These are phyloP conservation scores for Callospermophilus lateralis DNA, from an alignment of 2,113 vertebrate genomes.

Conservation along the genomic window DNA sequence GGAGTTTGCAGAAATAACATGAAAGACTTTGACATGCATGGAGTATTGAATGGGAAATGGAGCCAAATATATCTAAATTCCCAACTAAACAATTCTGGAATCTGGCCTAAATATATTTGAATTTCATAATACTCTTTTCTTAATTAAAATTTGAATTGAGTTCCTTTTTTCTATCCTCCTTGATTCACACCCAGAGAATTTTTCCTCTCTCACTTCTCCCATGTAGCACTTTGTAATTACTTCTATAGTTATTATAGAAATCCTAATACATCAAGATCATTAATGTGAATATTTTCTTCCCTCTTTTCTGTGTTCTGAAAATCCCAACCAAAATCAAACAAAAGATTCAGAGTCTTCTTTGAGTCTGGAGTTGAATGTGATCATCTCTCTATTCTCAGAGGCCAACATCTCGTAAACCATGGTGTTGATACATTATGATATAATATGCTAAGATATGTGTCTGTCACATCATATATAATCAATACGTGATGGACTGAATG, in stretches of 20 bases:
- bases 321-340: neutral
- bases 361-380: neutral
- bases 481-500: neutral
- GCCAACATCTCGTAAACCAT: neutral
- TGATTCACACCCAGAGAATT: neutral
- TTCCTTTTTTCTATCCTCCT: too few species aligned
- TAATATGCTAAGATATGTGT: neutral
- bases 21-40: neutral
- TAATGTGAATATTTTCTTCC: neutral
- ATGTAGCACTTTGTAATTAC: neutral
- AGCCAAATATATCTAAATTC: neutral
- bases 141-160: neutral
- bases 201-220: neutral
- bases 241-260: neutral
- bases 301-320: neutral
- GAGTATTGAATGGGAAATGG: neutral
- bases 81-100: neutral
- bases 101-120: neutral
- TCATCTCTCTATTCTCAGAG: neutral
- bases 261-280: neutral
- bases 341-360: neutral
- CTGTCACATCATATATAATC: neutral
- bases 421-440: neutral
- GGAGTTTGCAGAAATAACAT: neutral
- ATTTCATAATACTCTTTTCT: neutral